Evolutionary conservation across 2,113 vertebrate species (phyloP).

Genomic region (Beaufortia kweichowensis): DNA sequence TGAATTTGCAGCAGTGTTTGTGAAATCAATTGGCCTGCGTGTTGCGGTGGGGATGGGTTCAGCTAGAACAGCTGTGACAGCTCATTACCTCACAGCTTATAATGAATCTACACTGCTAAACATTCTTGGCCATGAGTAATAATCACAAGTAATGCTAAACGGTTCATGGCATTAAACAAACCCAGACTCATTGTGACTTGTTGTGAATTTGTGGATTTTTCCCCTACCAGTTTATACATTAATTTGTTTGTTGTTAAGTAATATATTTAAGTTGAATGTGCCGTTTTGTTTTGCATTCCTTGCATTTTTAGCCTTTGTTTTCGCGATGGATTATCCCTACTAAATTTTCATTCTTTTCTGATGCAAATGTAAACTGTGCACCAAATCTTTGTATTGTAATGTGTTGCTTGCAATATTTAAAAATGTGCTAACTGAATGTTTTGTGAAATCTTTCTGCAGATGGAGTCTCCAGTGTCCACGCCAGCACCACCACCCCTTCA

Average conservation of each 20-base stretch:
- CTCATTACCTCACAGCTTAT: constrained; percentile 7
- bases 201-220: background rate
- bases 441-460: constrained; percentile 71
- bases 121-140: constrained; percentile 37
- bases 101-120: constrained; percentile 7
- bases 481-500: constrained; percentile 91
- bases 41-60: background rate
- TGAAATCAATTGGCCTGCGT: background rate
- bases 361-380: no score
- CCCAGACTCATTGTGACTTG: background rate
- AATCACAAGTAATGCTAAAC: constrained; percentile 27
- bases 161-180: constrained; percentile 3
- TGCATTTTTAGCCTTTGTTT: no score
- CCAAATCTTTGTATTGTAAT: background rate
- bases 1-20: constrained; percentile 26
- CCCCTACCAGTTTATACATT: background rate
- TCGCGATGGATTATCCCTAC: no score
- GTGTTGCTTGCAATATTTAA: background rate
- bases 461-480: constrained; percentile 94
- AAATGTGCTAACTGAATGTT: background rate
- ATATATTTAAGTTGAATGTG: no score
- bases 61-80: background rate
- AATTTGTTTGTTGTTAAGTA: background rate
- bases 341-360: no score
- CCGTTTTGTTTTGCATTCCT: no score